A percentile compares a stretch with the other conserved stretches of the same genome.
phyloP scores from a whole-genome alignment of 2,797 vertebrate genomes.

The Darevskia mixta region DNA sequence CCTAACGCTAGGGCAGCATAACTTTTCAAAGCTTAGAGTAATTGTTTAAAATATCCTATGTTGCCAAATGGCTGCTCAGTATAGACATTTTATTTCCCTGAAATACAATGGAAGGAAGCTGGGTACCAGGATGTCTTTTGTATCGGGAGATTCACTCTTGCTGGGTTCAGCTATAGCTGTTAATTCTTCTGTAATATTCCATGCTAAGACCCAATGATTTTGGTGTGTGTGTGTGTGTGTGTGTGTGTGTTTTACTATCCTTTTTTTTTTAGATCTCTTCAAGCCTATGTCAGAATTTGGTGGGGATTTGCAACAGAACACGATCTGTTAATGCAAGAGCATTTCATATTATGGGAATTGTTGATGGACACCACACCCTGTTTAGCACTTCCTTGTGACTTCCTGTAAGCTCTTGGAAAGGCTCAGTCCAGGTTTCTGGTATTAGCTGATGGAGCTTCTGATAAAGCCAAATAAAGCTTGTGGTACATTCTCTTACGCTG shows the following conservation, averaged over 20 bases:
- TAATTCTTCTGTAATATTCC: conserved; percentile 19
- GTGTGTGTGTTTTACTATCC: background rate
- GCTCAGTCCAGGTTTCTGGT: background rate
- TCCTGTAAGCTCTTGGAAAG: conserved; percentile 26
- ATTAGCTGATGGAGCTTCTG: background rate
- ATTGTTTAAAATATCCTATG: conserved; percentile 57
- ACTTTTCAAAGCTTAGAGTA: conserved; percentile 60
- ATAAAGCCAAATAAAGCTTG: background rate
- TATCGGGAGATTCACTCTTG: conserved; percentile 44
- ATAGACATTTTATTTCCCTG: conserved; percentile 59
- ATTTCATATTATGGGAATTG: conserved; percentile 29
- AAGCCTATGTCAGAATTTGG: background rate
- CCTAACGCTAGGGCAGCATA: conserved; percentile 46
- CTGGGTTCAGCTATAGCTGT: conserved; percentile 45
- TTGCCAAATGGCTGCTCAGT: conserved; percentile 50
- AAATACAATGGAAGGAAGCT: conserved; percentile 65
- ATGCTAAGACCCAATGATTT: background rate
- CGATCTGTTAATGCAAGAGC: background rate
- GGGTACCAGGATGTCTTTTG: conserved; percentile 48
- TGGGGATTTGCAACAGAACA: background rate
- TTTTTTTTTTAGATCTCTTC: background rate
- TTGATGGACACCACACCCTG: conserved; percentile 3
- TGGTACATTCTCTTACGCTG: too few species aligned
- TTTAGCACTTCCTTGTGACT: conserved; percentile 1
- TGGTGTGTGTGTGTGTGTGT: background rate